Evolutionary conservation across 64 coral and sea anemone species (phyloP), one percentile per base, ranked within the genome.

Genomic region (Montipora efflorescens): DNA sequence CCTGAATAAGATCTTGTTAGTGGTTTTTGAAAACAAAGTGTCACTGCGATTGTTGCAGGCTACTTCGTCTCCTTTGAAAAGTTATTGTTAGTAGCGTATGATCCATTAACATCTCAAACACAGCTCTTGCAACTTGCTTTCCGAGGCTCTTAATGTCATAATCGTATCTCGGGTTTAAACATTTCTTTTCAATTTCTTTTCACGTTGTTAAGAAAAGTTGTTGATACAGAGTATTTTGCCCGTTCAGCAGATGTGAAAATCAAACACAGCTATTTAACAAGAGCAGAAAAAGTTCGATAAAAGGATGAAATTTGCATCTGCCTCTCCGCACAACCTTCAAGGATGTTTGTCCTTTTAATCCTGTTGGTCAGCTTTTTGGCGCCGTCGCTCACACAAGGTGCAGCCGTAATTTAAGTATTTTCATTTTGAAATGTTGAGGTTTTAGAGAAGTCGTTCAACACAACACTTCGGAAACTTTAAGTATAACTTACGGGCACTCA

Each of bases 371-470:
- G 15, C 44, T 47, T 67, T 46, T 13, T 68, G 15, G 16, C 4
- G 36, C 28, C 58, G 47, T 47, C 81, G 61, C 14, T 84, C 46
- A 10, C 47, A 28, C 12, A 84, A 84, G 81, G 81, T 84, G 47
- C 62, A 15, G 8, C 43, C 36, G 36, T 36, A 36, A 2, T 36
- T 36, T 36, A 36, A 36, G 36, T 36, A 36, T 36, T 36, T 36
- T 36, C 36, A 36, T 36, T 36, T 36, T 36, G 1, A 2, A 36
- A 36, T 36, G 36, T 36, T 36, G 36, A 36, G 36, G 0, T 36
- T 36, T 36, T 36, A 36, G 36, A 36, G 36, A 2, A 36, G 36
- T 36, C 1, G 36, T 36, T 36, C 36, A 36, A 36, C 2, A 36
- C 36, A 36, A 36, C 36, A 36, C 36, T 2, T 2, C 36, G 36